phyloP scores from a whole-genome alignment of 2,888 invertebrate genomes.

The Melolontha melolontha region DNA sequence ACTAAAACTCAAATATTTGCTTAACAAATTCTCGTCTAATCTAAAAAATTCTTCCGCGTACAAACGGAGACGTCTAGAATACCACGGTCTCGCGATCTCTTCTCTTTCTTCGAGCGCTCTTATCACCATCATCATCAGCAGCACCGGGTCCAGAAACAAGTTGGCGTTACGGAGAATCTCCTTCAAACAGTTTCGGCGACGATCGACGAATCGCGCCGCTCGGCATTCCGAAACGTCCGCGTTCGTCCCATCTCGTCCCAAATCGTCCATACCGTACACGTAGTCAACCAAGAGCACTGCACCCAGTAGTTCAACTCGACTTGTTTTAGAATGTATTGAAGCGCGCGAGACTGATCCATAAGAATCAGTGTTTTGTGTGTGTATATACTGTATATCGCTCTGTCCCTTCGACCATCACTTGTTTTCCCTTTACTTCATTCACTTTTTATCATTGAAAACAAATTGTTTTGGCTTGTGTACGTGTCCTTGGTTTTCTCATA shows the following conservation, averaged over 20 bases:
- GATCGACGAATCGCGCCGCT: conserved; percentile 23
- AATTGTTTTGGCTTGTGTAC: conserved; percentile 8
- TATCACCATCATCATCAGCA: conserved; percentile 5
- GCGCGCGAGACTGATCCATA: conserved; percentile 38
- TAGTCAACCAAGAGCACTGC: conserved; percentile 36
- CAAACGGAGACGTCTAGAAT: conserved; percentile 7
- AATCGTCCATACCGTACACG: conserved; percentile 30
- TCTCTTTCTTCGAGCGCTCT: conserved; percentile 1
- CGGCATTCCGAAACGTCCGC: conserved; percentile 16
- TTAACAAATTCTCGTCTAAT: conserved; percentile 39
- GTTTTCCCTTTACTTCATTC: conserved; percentile 12
- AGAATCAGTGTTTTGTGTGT: conserved; percentile 25
- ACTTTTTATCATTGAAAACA: conserved; percentile 3
- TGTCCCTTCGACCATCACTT: conserved; percentile 20
- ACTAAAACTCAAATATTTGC: conserved; percentile 33
- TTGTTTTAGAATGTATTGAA: conserved; percentile 39
- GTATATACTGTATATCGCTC: conserved; percentile 10
- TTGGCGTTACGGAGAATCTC: neutral
- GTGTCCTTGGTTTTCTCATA: conserved; percentile 28
- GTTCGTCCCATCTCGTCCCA: conserved; percentile 32
- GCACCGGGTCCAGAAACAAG: neutral
- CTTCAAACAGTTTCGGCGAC: conserved; percentile 1
- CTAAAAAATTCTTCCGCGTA: conserved; percentile 36
- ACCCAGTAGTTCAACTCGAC: conserved; percentile 29
- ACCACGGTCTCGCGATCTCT: conserved; percentile 4